A percentile compares a stretch with the other conserved stretches of the same genome.
These are phyloP conservation scores for Sisor rabdophorus DNA, from an alignment of 2,113 vertebrate species.

Conservation along the genomic window DNA sequence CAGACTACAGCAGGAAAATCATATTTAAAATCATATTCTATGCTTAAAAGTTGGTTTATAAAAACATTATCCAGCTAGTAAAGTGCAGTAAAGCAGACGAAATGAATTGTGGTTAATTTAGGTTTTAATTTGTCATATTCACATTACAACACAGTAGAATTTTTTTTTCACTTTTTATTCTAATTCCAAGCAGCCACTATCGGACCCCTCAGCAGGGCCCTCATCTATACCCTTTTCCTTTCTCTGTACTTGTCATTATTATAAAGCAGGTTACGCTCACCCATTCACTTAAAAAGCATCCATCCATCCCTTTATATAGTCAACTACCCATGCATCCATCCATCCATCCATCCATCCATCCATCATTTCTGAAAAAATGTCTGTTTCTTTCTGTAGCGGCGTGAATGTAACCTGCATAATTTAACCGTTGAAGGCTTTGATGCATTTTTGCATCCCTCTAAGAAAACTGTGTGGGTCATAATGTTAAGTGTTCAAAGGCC, in stretches of 20 bases:
- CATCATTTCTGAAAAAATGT: neutral
- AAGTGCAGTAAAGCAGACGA: neutral
- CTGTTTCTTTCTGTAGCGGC: neutral
- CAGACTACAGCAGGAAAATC: neutral
- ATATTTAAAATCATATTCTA: too few relatives aligned
- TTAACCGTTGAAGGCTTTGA: neutral
- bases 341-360: too few relatives aligned
- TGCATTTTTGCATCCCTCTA: neutral
- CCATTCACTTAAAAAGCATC: too few relatives aligned
- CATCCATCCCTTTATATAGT: too few relatives aligned
- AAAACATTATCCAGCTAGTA: neutral
- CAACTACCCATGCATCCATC: too few relatives aligned
- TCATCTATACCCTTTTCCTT: too few relatives aligned
- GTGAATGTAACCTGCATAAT: neutral
- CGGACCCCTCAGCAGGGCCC: too few relatives aligned
- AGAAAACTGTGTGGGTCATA: conserved; percentile 18
- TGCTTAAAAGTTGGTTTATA: neutral
- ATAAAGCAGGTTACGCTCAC: neutral
- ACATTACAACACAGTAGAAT: too few relatives aligned
- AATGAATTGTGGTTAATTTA: too few relatives aligned
- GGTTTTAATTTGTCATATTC: too few relatives aligned
- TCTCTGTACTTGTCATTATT: neutral
- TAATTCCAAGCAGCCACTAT: too few relatives aligned
- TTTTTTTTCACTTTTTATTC: too few relatives aligned
- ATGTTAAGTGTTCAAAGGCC: neutral